phyloP scores from a whole-genome alignment of 2,888 invertebrate genomes.

The Xanthia togata region DNA sequence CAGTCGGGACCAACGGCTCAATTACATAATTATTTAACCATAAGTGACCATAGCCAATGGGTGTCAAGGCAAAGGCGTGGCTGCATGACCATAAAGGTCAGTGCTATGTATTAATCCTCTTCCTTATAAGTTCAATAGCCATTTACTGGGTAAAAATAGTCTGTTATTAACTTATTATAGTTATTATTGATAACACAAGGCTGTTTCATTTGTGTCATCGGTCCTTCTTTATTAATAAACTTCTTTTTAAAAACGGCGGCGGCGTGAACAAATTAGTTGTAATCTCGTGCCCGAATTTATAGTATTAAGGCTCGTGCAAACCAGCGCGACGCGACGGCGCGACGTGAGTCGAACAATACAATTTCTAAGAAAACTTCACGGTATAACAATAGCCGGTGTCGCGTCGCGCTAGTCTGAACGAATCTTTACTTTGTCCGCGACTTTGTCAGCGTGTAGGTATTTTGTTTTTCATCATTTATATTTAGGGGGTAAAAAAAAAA shows the following conservation, averaged over 20 bases:
- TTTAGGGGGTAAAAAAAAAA: no score
- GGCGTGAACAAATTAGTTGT: neutral
- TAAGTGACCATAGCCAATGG: slow-evolving; percentile 12
- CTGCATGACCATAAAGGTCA: slow-evolving; percentile 50
- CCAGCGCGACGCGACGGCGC: no score
- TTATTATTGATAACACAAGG: slow-evolving; percentile 38
- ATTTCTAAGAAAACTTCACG: no score
- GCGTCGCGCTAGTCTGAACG: no score
- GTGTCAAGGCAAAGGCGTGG: slow-evolving; percentile 57
- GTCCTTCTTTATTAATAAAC: neutral
- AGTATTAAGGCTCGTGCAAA: no score
- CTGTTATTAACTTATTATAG: slow-evolving; percentile 11
- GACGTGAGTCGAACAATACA: no score
- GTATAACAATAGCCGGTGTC: no score
- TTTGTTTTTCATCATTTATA: no score
- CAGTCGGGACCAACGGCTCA: neutral
- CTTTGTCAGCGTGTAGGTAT: no score
- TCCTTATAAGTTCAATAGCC: slow-evolving; percentile 58
- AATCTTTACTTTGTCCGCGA: no score
- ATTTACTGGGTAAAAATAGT: slow-evolving; percentile 28
- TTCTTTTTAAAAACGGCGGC: neutral
- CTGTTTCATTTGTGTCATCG: neutral
- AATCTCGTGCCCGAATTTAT: no score
- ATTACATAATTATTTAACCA: slow-evolving; percentile 28
- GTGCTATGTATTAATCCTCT: slow-evolving; percentile 48